phyloP scores from a whole-genome alignment of 2,113 vertebrate genomes.

The Etheostoma cragini region DNA sequence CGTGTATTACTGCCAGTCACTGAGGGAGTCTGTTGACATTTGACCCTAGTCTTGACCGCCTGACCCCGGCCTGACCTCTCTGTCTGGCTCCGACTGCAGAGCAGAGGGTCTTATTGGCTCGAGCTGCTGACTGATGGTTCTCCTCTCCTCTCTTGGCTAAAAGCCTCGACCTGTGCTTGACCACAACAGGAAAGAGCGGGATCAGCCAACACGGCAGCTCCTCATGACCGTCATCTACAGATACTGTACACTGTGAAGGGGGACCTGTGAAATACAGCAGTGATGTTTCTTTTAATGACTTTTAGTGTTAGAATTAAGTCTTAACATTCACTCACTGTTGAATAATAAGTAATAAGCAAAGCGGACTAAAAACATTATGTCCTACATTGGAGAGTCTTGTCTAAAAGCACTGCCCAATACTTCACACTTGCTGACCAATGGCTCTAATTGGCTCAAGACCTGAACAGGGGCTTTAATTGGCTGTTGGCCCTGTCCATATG shows the following conservation, averaged over 20 bases:
- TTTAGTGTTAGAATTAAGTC: background rate
- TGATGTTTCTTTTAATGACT: background rate
- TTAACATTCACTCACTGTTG: background rate
- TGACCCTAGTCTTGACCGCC: conserved; percentile 64
- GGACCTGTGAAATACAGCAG: background rate
- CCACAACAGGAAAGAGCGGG: conserved; percentile 45
- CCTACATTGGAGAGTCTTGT: background rate
- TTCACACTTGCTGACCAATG: conserved; percentile 56
- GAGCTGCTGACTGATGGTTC: conserved; percentile 66
- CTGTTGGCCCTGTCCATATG: conserved; percentile 62
- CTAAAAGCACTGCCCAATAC: conserved; percentile 30
- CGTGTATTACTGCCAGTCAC: conserved; percentile 66
- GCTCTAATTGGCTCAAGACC: conserved; percentile 72
- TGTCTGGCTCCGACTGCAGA: conserved; percentile 69
- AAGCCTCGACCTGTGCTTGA: conserved; percentile 62
- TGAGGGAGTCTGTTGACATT: conserved; percentile 66
- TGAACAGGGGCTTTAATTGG: conserved; percentile 75
- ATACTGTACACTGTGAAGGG: background rate
- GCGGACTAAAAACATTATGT: background rate
- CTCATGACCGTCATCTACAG: conserved; percentile 32
- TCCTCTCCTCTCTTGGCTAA: conserved; percentile 58
- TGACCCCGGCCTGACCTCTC: conserved; percentile 68
- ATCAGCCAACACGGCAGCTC: conserved; percentile 35
- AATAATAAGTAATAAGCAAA: conserved; percentile 11
- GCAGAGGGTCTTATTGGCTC: conserved; percentile 77